A percentile compares a stretch with the other conserved stretches of the same genome.
Conservation (phyloP, 2,888 invertebrate species). For the Tortrix viridana region DNA sequence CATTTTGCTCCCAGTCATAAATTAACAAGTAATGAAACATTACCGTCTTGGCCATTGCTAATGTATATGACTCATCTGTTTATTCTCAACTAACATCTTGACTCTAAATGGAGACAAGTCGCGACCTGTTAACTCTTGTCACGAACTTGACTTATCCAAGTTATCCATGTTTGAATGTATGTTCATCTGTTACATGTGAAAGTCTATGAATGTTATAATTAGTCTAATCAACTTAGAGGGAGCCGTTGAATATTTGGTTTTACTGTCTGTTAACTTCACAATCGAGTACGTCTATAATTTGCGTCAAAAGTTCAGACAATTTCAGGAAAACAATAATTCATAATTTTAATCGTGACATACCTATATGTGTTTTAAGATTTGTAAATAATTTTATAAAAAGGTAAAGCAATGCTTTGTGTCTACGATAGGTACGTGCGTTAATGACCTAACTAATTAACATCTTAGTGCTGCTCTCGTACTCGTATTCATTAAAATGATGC, state of each 20-base stretch:
- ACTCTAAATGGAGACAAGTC: slow-evolving; percentile 67
- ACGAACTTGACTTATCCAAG: slow-evolving; percentile 77
- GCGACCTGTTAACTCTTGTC: slow-evolving; percentile 74
- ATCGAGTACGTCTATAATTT: not conserved
- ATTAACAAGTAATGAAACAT: slow-evolving; percentile 64
- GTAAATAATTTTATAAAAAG: too few relatives aligned
- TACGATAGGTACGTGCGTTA: too few relatives aligned
- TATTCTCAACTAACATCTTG: slow-evolving; percentile 61
- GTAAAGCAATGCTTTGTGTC: too few relatives aligned
- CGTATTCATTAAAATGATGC: too few relatives aligned
- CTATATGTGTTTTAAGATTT: too few relatives aligned
- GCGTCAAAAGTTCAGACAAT: not conserved
- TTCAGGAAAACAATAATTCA: too few relatives aligned
- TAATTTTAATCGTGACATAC: too few relatives aligned
- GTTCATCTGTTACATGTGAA: slow-evolving; percentile 65
- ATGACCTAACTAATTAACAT: too few relatives aligned
- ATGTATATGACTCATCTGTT: slow-evolving; percentile 63
- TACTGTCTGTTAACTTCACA: not conserved
- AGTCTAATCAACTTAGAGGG: not conserved
- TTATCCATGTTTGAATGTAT: slow-evolving; percentile 46
- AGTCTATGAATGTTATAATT: slow-evolving; percentile 53
- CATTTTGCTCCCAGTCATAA: slow-evolving; percentile 53
- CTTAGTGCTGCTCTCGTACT: too few relatives aligned
- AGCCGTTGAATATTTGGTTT: not conserved
- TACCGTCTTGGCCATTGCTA: slow-evolving; percentile 47